phyloP scores from a whole-genome alignment of 2,888 invertebrate genomes.

The Drosophila anceps region DNA sequence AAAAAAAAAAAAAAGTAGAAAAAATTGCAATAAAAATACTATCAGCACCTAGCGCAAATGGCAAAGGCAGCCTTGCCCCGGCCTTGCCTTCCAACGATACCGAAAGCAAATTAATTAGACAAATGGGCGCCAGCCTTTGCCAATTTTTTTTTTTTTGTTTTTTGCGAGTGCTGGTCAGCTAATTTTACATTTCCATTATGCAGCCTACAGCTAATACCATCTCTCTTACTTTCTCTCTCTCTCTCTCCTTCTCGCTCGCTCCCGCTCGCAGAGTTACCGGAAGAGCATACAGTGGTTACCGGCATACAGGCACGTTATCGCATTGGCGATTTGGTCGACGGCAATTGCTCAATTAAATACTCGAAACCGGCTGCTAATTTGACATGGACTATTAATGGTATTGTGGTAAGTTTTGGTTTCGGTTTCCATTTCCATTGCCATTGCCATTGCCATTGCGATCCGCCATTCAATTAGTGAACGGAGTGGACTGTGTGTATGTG shows the following conservation, averaged over 20 bases:
- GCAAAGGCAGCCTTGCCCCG: slow-evolving; percentile 42
- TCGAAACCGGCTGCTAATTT: slow-evolving; percentile 87
- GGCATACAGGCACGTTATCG: slow-evolving; percentile 87
- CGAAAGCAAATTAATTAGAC: slow-evolving; percentile 83
- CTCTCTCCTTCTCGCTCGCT: slow-evolving; percentile 21
- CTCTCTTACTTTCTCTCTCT: slow-evolving; percentile 14
- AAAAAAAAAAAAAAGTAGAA: neutral
- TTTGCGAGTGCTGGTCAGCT: slow-evolving; percentile 39
- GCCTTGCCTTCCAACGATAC: slow-evolving; percentile 8
- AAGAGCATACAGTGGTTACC: slow-evolving; percentile 86
- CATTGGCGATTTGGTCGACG: slow-evolving; percentile 86
- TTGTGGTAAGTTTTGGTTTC: slow-evolving; percentile 85
- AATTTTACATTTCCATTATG: slow-evolving; percentile 72
- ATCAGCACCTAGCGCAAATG: slow-evolving; percentile 28
- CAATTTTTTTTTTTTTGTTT: slow-evolving; percentile 25
- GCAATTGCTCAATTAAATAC: slow-evolving; percentile 87
- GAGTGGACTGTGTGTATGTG: neutral
- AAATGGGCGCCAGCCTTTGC: slow-evolving; percentile 71
- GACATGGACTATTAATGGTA: slow-evolving; percentile 87
- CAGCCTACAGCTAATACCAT: slow-evolving; percentile 20
- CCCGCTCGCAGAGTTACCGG: slow-evolving; percentile 85
- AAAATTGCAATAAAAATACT: slow-evolving; percentile 25
- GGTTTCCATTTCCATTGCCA: slow-evolving; percentile 25
- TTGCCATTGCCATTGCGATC: slow-evolving; percentile 12
- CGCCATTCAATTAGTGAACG: slow-evolving; percentile 47